These are phyloP conservation scores for Palythoa grandis DNA, from an alignment of 92 coral and sea anemone genomes.

Conservation along the genomic window DNA sequence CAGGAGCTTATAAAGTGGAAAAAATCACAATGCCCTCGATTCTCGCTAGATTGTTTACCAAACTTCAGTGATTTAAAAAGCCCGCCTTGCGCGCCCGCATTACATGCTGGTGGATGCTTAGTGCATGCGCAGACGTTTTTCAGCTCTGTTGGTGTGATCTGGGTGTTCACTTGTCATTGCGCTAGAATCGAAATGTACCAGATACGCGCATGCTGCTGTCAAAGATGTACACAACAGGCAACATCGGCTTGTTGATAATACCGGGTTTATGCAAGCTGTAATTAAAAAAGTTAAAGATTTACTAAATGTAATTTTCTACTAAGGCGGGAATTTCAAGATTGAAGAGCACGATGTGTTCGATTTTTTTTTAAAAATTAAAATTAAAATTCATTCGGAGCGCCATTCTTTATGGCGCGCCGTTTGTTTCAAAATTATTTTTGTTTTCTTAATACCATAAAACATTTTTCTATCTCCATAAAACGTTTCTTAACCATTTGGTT, in stretches of 20 bases:
- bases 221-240: constrained; percentile 22
- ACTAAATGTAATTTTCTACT: constrained; percentile 9
- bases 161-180: constrained; percentile 18
- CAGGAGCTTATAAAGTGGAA: too few species aligned
- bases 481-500: too few species aligned
- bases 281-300: constrained; percentile 10
- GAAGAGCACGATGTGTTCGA: constrained; percentile 17
- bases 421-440: constrained; percentile 61
- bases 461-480: too few species aligned
- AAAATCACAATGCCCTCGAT: too few species aligned
- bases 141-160: constrained; percentile 23
- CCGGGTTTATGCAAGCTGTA: background rate
- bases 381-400: constrained; percentile 10
- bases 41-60: too few species aligned
- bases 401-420: constrained; percentile 61
- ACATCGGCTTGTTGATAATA: background rate
- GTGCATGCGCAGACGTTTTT: too few species aligned
- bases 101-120: too few species aligned
- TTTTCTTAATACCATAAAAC: too few species aligned
- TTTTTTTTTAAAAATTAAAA: too few species aligned
- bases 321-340: constrained; percentile 19
- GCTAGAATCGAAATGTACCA: constrained; percentile 1
- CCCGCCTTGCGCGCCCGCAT: too few species aligned
- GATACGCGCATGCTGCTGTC: constrained; percentile 3
- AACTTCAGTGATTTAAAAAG: too few species aligned